These are phyloP conservation scores for Cephus runcator DNA, from an alignment of 2,888 invertebrate genomes.

Conservation along the genomic window DNA sequence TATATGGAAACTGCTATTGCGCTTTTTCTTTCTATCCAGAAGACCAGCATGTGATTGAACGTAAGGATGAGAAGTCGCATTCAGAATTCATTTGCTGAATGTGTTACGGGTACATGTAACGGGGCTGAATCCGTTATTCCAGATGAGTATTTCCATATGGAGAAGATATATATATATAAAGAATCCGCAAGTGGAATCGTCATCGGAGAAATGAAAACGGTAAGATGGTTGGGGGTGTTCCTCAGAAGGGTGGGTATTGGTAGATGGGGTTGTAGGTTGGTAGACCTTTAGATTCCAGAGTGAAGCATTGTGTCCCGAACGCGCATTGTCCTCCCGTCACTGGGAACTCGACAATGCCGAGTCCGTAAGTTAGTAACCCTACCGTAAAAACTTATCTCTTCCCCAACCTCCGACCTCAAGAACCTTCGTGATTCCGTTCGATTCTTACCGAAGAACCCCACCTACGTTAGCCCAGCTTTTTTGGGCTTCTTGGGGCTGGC, in stretches of 20 bases:
- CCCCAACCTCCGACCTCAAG: slow-evolving; percentile 19
- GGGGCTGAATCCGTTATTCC: too few relatives aligned
- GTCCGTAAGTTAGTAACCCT: slow-evolving; percentile 57
- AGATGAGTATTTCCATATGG: too few relatives aligned
- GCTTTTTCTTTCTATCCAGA: too few relatives aligned
- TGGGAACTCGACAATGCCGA: slow-evolving; percentile 55
- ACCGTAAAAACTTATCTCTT: slow-evolving; percentile 59
- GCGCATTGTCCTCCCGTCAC: slow-evolving; percentile 59
- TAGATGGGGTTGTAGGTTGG: slow-evolving; percentile 39
- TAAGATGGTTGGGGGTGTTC: slow-evolving; percentile 15
- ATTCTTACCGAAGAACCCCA: slow-evolving; percentile 18
- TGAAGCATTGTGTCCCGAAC: slow-evolving; percentile 56
- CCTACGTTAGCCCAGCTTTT: not conserved
- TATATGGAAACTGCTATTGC: not conserved
- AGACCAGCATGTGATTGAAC: too few relatives aligned
- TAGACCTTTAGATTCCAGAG: slow-evolving; percentile 50
- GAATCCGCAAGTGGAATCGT: not conserved
- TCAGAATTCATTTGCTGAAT: too few relatives aligned
- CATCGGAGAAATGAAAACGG: slow-evolving; percentile 1
- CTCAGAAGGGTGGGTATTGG: slow-evolving; percentile 7
- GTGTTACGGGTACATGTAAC: too few relatives aligned
- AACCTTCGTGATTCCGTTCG: slow-evolving; percentile 30
- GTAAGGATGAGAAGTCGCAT: too few relatives aligned
- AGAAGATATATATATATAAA: too few relatives aligned
- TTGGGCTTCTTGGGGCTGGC: too few relatives aligned